Base-by-base conservation (phyloP, 2,113 vertebrate species). In the Scatophagus argus region DNA sequence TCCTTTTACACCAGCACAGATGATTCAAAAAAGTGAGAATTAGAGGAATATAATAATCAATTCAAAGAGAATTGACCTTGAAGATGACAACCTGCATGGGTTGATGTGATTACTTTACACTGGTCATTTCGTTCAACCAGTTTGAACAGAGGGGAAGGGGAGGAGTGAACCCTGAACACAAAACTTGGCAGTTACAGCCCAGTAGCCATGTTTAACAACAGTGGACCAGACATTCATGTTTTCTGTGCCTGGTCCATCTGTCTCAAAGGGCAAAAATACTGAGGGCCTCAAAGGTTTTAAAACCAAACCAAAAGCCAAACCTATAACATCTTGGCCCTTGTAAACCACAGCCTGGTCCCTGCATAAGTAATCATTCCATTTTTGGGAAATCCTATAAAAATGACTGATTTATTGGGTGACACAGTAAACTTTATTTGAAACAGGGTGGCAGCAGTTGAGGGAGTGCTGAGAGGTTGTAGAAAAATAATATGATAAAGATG, bases 321-420 rank as follows among this genome's bases (percentile, higher is more conserved):
- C 27, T 32, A 19, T 82, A 74, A 76, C 46, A 59, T 64, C 66
- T 58, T 14, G 9, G 1, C 29, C 38, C 63, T 62, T 31, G 69
- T 76, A 80, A 87, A 85, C 63, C 77, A 51, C 32, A 67, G 67
- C 34, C 44, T 16, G 39, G 49, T 73, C 11, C 31, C 74, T 88
- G 84, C 71, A 56, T 32, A 84, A 86, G 78, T 67, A 39, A 84
- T 87, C 76, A 69, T 73, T 72, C 77, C 69, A 56, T 68, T 82
- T 88, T 86, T 49, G 66, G 51, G 41, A 86, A 72, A 70, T 77
- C 66, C 58, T 70, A 56, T 87, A 83, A 79, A 82, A 68, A 38
- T 64, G 72, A 79, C 31, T 61, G 77, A 89, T 81, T 66, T 39
- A 76, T 63, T 73, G 72, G 55, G 44, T 60, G 60, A 77, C 32